Base-by-base conservation (phyloP, 1,140 invertebrate genomes). In the Rhagoletis zephyria region DNA sequence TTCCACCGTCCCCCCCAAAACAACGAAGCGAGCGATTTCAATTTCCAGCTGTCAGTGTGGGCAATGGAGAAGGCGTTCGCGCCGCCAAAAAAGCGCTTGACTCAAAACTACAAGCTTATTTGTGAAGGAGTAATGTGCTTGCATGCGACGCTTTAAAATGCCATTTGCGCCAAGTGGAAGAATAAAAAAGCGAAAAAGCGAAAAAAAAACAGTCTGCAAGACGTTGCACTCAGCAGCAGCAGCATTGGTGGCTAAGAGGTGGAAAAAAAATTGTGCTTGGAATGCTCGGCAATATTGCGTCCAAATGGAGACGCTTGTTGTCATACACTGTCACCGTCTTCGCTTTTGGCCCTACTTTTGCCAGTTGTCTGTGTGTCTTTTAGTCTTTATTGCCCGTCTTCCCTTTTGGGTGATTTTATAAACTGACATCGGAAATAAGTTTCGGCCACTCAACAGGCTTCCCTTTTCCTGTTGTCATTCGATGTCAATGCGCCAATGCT, bases 351-450 rank as follows among this genome's bases (percentile, higher is more conserved):
- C n/a, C 3, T 30, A 2, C 19, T 67, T 67, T 40, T 1, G 30
- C 6, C 40, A 4, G 12, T 14, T 63, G 61, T 1, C 30, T 65
- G 19, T 19, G 12, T 42, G 65, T 67, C 7, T 30, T 30, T 67
- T 30, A 74, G 42, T 48, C 67, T 14, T 48, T 74, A 4, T 56
- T 14, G 65, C 14, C 14, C 61, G n/a, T 85, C 30, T 42, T 42
- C 12, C 60, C 56, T 60, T 85, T 85, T 56, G 30, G 6, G 9
- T 85, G 30, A 85, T 63, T 85, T 85, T 85, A 85, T 85, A 85
- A 85, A 85, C 85, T 85, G 85, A 61, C 85, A 63, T 63, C 85
- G 85, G 85, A 85, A 85, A 85, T 85, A 63, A 85, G 85, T 85
- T 85, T 42, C 10, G n/a, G 85, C 85, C 85, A 85, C 85, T 85